Evolutionary conservation across 2,888 invertebrate genomes (phyloP).

Genomic region (Molanna angustata): DNA sequence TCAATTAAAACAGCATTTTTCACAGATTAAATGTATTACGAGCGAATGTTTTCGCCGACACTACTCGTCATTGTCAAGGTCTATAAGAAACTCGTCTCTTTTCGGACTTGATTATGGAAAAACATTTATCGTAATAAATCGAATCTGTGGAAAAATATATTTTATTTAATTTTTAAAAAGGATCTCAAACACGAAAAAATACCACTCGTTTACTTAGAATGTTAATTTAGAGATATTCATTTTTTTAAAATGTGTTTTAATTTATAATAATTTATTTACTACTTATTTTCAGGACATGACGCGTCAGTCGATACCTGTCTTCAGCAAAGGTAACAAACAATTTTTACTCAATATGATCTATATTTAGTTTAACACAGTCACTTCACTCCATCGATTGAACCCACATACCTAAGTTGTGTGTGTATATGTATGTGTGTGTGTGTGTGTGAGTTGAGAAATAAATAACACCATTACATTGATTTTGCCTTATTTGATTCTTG

Average conservation of each 20-base stretch:
- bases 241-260: neutral
- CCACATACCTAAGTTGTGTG: neutral
- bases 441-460: neutral
- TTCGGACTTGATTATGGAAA: no score
- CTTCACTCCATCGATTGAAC: constrained; percentile 8
- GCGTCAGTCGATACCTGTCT: constrained; percentile 55
- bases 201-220: neutral
- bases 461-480: neutral
- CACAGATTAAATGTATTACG: no score
- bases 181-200: no score
- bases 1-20: no score
- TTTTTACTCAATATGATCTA: constrained; percentile 6
- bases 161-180: no score
- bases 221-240: neutral
- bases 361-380: constrained; percentile 5
- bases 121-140: no score
- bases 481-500: no score
- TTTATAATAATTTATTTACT: no score
- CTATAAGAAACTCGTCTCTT: no score
- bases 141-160: no score
- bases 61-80: no score
- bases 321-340: constrained; percentile 49
- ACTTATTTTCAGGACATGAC: constrained; percentile 55
- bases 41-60: no score
- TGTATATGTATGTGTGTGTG: neutral